Evolutionary conservation across 1,140 invertebrate species (phyloP), one percentile per base, ranked within the genome.

Genomic region (Phymorhynchus buccinoides): DNA sequence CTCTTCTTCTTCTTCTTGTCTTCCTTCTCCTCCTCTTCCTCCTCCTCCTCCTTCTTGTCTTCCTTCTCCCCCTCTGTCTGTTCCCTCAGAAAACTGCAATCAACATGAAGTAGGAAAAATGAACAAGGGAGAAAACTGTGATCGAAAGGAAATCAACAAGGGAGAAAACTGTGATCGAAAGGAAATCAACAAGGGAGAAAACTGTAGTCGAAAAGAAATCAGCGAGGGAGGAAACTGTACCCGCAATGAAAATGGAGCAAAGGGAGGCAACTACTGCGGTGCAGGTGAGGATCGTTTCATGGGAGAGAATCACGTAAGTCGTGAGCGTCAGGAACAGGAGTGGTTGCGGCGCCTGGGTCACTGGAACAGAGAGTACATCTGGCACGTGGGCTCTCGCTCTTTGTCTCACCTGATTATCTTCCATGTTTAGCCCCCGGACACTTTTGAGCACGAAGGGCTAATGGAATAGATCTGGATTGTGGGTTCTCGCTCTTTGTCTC

Each of bases 361-460:
- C 6, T 75, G 73, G 73, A 75, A 75, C 73, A 41, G 73, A 41
- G 35, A 75, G 35, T 75, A 75, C 73, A 41, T 75, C 1, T 75
- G 73, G 73, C 35, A 75, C 6, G 73, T 75, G 37, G 73, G 14
- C 37, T 75, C 73, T 18, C 35, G 73, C 6, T 75, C 37, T 22
- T 4, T 41, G 3, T 75, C 73, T 16, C 73, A 75, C 6, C 37
- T 75, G 32, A 37, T 75, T 27, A 30, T 75, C 37, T 41, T 75
- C 3, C 73, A 75, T 41, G 1, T 42, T 30, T 73, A 32, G 35
- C 30, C 32, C n/a, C n/a, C n/a, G n/a, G n/a, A n/a, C n/a, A n/a
- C n/a, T n/a, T n/a, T n/a, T n/a, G n/a, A n/a, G n/a, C n/a, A n/a
- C n/a, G n/a, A n/a, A n/a, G n/a, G n/a, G n/a, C n/a, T n/a, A n/a